Conservation (phyloP, 2,113 vertebrate genomes). For the Tragelaphus scriptus region DNA sequence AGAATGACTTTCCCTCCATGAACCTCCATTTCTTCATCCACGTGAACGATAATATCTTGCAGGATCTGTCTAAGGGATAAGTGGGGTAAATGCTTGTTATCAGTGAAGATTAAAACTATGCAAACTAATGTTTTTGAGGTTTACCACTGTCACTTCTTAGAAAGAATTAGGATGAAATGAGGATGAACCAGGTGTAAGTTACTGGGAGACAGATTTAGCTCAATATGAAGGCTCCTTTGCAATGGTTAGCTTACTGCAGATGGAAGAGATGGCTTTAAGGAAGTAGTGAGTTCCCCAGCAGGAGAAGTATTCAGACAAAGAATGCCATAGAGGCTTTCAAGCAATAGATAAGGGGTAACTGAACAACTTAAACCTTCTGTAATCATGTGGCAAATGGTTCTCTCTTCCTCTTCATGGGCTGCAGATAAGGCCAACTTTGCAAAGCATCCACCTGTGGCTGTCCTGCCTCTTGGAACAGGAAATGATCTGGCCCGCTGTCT, state of each 20-base stretch:
- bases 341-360: not conserved
- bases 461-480: conserved; percentile 83
- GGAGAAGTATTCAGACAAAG: not conserved
- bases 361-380: not conserved
- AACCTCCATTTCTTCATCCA: not conserved
- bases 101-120: not conserved
- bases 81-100: not conserved
- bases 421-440: conserved; percentile 80
- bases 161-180: not conserved
- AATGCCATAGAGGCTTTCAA: not conserved
- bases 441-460: conserved; percentile 80
- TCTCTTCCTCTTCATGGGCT: conserved; percentile 25
- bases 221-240: not conserved
- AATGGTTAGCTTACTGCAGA: not conserved
- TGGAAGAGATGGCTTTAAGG: not conserved
- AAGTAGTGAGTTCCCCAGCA: not conserved
- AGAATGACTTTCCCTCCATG: not conserved
- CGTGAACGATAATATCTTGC: not conserved
- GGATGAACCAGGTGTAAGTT: not conserved
- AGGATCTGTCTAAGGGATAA: not conserved
- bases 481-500: conserved; percentile 85
- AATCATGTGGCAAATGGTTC: not conserved
- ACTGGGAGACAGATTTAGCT: not conserved
- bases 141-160: not conserved
- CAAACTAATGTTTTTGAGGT: not conserved